A percentile compares a stretch with the other conserved stretches of the same genome.
Conservation (phyloP, 2,113 vertebrate species). For the Aptenodytes forsteri region DNA sequence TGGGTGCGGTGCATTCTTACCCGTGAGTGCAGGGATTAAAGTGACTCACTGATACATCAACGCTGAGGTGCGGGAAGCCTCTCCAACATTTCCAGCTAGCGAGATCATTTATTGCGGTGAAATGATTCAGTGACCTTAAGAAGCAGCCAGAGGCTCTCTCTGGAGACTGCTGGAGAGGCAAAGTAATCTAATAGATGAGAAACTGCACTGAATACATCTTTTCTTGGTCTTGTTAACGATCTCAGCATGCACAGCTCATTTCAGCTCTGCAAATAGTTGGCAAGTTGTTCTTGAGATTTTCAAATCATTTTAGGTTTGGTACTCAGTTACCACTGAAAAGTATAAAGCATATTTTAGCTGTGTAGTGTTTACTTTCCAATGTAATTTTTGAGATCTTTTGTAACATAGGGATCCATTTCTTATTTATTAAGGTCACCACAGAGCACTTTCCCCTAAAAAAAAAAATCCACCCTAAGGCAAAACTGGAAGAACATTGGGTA, state of each 20-base stretch:
- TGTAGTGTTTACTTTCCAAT: not conserved
- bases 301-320: not conserved
- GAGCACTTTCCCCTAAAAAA: not conserved
- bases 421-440: not conserved
- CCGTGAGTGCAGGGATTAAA: not conserved
- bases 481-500: not conserved
- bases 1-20: not conserved
- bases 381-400: not conserved
- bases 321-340: not conserved
- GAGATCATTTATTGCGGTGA: not conserved
- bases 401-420: not conserved
- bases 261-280: not conserved
- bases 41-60: not conserved
- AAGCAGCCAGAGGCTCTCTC: conserved; percentile 23
- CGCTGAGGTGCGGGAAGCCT: rapidly evolving
- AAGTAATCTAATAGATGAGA: not conserved
- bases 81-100: not conserved
- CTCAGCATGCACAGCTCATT: not conserved
- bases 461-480: not conserved
- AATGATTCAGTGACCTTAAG: conserved; percentile 41
- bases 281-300: not conserved
- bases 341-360: not conserved
- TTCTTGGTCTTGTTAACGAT: not conserved
- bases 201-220: not conserved
- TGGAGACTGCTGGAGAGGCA: not conserved